Evolutionary conservation across 1,140 invertebrate species (phyloP), one percentile per base, ranked within the genome.

Genomic region (Calycopis cecrops): DNA sequence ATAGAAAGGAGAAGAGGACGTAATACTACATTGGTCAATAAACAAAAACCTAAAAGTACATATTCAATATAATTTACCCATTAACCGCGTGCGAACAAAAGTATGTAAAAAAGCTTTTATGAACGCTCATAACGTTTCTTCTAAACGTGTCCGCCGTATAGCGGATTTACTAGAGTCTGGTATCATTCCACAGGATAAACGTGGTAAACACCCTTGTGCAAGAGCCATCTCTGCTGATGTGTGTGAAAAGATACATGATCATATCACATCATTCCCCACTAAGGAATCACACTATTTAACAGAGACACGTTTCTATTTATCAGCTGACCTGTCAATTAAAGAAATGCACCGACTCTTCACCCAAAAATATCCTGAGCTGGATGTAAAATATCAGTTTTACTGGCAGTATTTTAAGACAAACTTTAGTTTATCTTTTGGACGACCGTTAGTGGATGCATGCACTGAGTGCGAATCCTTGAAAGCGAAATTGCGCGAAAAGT

Each of bases 391-490:
- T 18, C 18, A 49, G 8, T 33, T 33, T 49, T 49, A 49, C 18
- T 33, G 21, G 17, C 9, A 21, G 14, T 33, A 33, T 7, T 49
- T 49, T 21, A 49, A 33, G 18, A 33, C 6, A 3, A 49, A 49
- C 11, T 49, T 49, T 18, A 33, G 0, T 35, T 11, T 49, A 4
- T 33, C 18, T n/a, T 49, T 49, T 49, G 48, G 48, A 4, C 48
- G 48, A 10, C 48, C 48, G n/a, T 17, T 11, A 4, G 48, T 49
- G n/a, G 48, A 49, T 49, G 14, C 48, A 4, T 49, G 48, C 48
- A 9, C 18, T 4, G 9, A 33, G 3, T 49, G 48, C 11, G 48
- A 49, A 33, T 9, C 4, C 7, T 21, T 49, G 3, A 33, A 33
- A n/a, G 9, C 21, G 3, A 49, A 49, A 49, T 33, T 49, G 7